Evolutionary conservation across 2,113 vertebrate species (phyloP), one percentile per base, ranked within the genome.

Genomic region (Anolis sagrei): DNA sequence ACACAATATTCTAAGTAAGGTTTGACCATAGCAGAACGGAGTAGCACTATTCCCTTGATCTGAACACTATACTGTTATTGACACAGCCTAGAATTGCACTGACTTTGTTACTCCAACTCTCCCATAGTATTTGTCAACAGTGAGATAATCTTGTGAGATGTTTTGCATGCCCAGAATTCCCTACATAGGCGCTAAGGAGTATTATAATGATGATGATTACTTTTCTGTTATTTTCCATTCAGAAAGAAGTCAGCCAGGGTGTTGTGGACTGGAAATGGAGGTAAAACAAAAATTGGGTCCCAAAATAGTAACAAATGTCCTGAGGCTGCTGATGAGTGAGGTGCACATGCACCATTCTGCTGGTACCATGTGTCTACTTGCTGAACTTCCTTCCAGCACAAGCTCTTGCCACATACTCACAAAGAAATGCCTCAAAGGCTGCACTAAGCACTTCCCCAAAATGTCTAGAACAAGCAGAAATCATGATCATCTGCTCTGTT

Each of bases 351-450:
- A 0, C 83, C 77, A 89, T 89, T 81, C 64, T 73, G 76, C 34
- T 81, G 82, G 86, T 83, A 81, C 83, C n/a, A 72, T 1, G 79
- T 68, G 62, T 44, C 1, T 7, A 3, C 8, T 69, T 77, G 61
- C 69, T 36, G 90, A 79, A 61, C 70, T 66, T 34, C 36, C 62
- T 29, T 32, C 89, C 39, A 32, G 48, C 39, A 36, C 58, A 48
- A 68, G 1, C 0, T 0, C 87, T 48, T n/a, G 73, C 84, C 80
- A 80, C 58, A 70, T 48, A 4, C 80, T 79, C 74, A 4, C 7
- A 0, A n/a, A 48, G 74, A 83, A 84, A 23, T 23, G 39, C 51
- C 19, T 29, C 64, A 32, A n/a, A 0, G 73, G n/a, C 27, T 49
- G 2, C 68, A 34, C 62, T 54, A 36, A 10, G 87, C 74, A 66